These are phyloP conservation scores for Glyphotaelius pellucidus DNA, from an alignment of 2,888 invertebrate species.

Conservation along the genomic window DNA sequence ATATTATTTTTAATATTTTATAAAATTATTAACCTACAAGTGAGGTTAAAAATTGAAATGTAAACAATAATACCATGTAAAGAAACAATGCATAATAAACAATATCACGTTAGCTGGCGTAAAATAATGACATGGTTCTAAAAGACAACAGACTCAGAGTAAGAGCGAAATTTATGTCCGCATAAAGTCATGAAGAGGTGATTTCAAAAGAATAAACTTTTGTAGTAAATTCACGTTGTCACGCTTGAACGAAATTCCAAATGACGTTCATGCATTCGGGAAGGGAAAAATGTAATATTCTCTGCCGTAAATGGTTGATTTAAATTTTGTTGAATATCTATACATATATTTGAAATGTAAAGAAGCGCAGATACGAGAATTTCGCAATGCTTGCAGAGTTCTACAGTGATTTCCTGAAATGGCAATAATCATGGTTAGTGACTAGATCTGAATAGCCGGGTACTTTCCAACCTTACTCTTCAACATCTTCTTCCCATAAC, in stretches of 20 bases:
- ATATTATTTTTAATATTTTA: too few relatives aligned
- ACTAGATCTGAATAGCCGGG: too few relatives aligned
- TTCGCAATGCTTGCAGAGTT: too few relatives aligned
- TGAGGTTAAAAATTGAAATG: too few relatives aligned
- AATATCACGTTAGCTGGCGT: too few relatives aligned
- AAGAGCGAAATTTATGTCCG: background rate
- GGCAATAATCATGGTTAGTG: too few relatives aligned
- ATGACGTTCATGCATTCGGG: background rate
- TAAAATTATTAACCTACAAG: too few relatives aligned
- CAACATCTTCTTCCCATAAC: too few relatives aligned
- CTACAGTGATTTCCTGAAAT: too few relatives aligned
- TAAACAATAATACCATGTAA: too few relatives aligned
- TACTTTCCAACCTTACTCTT: too few relatives aligned
- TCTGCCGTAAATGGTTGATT: background rate
- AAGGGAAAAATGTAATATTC: background rate
- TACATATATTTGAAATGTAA: background rate
- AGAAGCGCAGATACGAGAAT: background rate
- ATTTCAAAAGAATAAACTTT: conserved; percentile 2
- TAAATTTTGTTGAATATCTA: background rate
- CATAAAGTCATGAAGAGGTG: background rate
- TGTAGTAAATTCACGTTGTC: background rate
- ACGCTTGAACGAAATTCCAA: background rate
- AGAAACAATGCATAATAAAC: too few relatives aligned
- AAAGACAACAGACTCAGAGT: background rate
- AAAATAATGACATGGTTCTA: background rate